Evolutionary conservation across 2,888 invertebrate species (phyloP).

Genomic region (Slavum lentiscoides): DNA sequence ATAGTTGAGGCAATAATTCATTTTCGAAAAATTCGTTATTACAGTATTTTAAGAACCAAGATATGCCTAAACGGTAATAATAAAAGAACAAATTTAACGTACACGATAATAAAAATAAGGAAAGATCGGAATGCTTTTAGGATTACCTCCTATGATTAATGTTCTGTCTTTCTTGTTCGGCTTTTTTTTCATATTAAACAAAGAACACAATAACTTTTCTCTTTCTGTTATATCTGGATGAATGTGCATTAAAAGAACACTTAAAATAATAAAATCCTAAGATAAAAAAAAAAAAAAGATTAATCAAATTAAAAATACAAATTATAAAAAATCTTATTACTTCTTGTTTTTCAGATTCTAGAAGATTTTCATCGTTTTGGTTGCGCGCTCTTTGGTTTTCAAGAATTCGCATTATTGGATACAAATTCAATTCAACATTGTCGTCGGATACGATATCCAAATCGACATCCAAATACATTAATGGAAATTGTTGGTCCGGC

Average conservation of each 20-base stretch:
- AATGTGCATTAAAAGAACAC: constrained; percentile 67
- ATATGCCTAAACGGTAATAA: constrained; percentile 60
- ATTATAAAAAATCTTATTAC: neutral
- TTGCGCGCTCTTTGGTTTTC: constrained; percentile 41
- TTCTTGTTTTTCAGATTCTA: constrained; percentile 43
- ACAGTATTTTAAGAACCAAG: constrained; percentile 61
- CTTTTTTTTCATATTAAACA: constrained; percentile 73
- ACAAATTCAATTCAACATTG: constrained; percentile 40
- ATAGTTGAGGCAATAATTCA: constrained; percentile 72
- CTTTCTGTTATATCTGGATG: constrained; percentile 66
- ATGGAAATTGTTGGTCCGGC: constrained; percentile 34
- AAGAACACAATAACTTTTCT: constrained; percentile 68
- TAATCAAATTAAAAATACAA: neutral
- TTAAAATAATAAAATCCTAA: constrained; percentile 69
- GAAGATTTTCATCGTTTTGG: constrained; percentile 33
- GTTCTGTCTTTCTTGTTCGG: constrained; percentile 70
- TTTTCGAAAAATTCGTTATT: constrained; percentile 65
- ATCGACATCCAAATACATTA: constrained; percentile 36
- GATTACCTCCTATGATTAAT: constrained; percentile 64
- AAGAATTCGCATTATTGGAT: constrained; percentile 41
- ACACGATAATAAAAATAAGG: neutral
- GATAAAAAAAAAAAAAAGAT: constrained; percentile 26
- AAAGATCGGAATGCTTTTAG: neutral
- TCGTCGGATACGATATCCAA: constrained; percentile 16
- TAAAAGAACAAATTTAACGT: constrained; percentile 56